Conservation (phyloP, 2,797 vertebrate species). For the Neopelma chrysocephalum region DNA sequence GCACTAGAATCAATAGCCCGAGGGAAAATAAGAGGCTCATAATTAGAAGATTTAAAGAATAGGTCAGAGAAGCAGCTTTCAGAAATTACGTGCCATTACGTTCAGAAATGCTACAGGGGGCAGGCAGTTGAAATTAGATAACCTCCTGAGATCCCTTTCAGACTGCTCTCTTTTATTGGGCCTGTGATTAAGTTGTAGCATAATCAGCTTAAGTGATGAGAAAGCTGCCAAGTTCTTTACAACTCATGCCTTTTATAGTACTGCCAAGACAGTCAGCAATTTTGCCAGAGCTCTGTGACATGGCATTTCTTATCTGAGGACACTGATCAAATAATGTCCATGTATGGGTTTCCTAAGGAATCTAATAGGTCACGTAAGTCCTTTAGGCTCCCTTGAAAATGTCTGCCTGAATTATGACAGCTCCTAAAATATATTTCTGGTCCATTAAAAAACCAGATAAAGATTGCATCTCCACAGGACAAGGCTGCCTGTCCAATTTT, state of each 20-base stretch:
- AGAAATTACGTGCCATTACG: neutral
- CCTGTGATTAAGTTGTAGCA: neutral
- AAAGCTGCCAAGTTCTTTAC: neutral
- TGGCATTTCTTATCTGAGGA: neutral
- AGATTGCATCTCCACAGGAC: neutral
- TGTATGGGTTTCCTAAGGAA: neutral
- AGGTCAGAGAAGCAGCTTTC: neutral
- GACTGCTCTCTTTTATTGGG: neutral
- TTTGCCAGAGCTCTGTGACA: neutral
- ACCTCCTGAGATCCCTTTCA: neutral
- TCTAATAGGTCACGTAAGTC: neutral
- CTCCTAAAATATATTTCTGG: neutral
- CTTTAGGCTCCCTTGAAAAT: neutral
- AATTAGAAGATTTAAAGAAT: neutral
- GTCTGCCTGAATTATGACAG: neutral
- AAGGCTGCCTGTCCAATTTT: neutral
- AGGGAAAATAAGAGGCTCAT: neutral
- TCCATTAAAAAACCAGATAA: neutral
- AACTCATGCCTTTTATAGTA: neutral
- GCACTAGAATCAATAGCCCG: neutral
- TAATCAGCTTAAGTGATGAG: neutral
- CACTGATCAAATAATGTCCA: neutral
- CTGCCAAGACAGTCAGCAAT: neutral
- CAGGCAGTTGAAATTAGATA: neutral
- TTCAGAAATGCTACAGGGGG: neutral